phyloP scores from a whole-genome alignment of 2,113 vertebrate genomes.

The Channa maculata region DNA sequence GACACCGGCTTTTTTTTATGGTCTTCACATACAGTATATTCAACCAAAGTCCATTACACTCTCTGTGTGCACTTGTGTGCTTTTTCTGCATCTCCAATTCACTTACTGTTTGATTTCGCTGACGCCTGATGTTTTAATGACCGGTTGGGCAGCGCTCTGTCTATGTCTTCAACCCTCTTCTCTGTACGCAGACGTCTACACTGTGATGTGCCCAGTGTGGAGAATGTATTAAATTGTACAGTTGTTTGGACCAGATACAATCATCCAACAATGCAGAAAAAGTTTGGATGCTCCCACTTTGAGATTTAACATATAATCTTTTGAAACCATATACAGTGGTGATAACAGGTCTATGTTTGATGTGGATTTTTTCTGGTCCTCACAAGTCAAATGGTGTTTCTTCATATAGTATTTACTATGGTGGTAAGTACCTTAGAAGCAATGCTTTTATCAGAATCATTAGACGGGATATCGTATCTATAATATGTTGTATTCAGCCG shows the following conservation, averaged over 20 bases:
- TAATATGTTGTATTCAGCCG: neutral
- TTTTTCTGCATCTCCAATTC: constrained; percentile 48
- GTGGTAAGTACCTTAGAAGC: neutral
- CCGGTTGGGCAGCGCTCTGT: constrained; percentile 36
- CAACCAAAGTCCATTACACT: constrained; percentile 22
- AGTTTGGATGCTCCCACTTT: constrained; percentile 24
- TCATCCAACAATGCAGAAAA: constrained; percentile 44
- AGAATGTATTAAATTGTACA: constrained; percentile 66
- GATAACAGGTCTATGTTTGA: constrained; percentile 13
- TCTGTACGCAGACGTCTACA: constrained; percentile 58
- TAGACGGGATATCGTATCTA: neutral
- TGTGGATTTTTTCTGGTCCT: neutral
- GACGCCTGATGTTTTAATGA: constrained; percentile 35
- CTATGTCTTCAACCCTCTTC: constrained; percentile 40
- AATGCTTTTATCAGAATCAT: neutral
- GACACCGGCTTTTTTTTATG: neutral
- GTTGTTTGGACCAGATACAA: constrained; percentile 45
- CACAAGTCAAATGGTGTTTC: neutral
- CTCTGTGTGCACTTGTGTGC: constrained; percentile 30
- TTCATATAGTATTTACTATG: neutral
- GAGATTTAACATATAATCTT: constrained; percentile 23
- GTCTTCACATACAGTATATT: constrained; percentile 12
- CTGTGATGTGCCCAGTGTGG: constrained; percentile 64
- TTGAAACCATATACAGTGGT: neutral
- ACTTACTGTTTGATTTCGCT: constrained; percentile 51